Evolutionary conservation across 2,888 invertebrate genomes (phyloP).

Genomic region (Aphrophora alni): DNA sequence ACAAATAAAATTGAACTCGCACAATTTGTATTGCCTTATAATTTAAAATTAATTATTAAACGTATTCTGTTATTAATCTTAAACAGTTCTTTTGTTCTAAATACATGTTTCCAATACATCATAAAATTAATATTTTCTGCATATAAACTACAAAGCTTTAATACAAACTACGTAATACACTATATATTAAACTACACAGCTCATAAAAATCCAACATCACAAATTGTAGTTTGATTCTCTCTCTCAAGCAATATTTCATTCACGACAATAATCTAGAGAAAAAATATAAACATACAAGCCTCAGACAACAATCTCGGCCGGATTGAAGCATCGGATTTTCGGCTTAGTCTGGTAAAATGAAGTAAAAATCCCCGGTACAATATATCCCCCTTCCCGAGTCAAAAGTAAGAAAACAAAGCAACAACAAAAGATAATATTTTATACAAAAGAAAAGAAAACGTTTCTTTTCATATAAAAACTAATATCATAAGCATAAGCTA

Average conservation of each 20-base stretch:
- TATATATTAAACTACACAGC: too few relatives aligned
- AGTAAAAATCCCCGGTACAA: neutral
- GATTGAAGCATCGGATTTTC: neutral
- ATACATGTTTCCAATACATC: too few relatives aligned
- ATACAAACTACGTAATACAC: too few relatives aligned
- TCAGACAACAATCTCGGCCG: neutral
- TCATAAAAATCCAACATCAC: too few relatives aligned
- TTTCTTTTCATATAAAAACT: constrained; percentile 6
- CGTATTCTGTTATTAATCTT: too few relatives aligned
- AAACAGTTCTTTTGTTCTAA: too few relatives aligned
- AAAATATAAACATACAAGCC: neutral
- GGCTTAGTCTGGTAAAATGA: constrained; percentile 6
- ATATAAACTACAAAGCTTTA: too few relatives aligned
- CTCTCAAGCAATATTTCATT: neutral
- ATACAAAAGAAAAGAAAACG: neutral
- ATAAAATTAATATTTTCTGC: too few relatives aligned
- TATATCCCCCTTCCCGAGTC: neutral
- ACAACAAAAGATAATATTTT: constrained; percentile 1
- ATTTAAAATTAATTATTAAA: too few relatives aligned
- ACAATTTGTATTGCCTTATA: too few relatives aligned
- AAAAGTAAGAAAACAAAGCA: neutral
- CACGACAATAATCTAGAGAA: neutral
- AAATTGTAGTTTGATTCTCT: neutral
- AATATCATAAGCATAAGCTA: constrained; percentile 2
- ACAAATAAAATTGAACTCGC: too few relatives aligned